phyloP scores from a whole-genome alignment of 2,888 invertebrate genomes.

The Monochamus alternatus region DNA sequence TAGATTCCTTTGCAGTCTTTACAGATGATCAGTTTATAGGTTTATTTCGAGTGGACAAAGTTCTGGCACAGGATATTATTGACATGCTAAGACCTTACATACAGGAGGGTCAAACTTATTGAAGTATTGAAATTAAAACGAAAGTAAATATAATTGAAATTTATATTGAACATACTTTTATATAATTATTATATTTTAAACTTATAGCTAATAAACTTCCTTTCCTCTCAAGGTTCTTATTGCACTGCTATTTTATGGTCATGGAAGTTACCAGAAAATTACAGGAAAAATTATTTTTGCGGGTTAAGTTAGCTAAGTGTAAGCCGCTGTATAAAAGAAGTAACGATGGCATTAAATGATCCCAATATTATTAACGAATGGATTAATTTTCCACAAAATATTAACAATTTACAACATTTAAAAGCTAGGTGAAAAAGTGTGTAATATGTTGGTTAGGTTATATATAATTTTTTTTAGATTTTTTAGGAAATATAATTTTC shows the following conservation, averaged over 20 bases:
- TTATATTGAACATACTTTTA: neutral
- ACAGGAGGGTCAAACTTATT: slow-evolving; percentile 10
- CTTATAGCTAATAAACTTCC: neutral
- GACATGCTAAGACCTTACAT: slow-evolving; percentile 30
- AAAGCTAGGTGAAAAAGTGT: slow-evolving; percentile 19
- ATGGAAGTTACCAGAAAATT: slow-evolving; percentile 42
- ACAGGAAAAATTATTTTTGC: slow-evolving; percentile 37
- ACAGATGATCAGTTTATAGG: slow-evolving; percentile 29
- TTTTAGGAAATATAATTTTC: slow-evolving; percentile 40
- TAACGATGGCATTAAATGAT: slow-evolving; percentile 37
- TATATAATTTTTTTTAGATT: slow-evolving; percentile 36
- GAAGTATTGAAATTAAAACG: slow-evolving; percentile 27
- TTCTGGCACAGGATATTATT: slow-evolving; percentile 16
- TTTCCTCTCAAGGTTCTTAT: slow-evolving; percentile 30
- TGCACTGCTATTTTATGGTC: slow-evolving; percentile 37
- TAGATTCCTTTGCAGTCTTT: neutral
- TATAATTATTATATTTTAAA: neutral
- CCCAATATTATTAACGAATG: slow-evolving; percentile 41
- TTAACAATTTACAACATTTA: slow-evolving; percentile 32
- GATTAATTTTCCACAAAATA: slow-evolving; percentile 45
- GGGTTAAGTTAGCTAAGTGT: slow-evolving; percentile 42
- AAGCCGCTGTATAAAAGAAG: slow-evolving; percentile 40
- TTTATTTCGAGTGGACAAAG: slow-evolving; percentile 30
- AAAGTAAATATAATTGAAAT: slow-evolving; percentile 21
- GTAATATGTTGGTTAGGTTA: neutral